Evolutionary conservation across 2,888 invertebrate species (phyloP).

Genomic region (Tipula helvola): DNA sequence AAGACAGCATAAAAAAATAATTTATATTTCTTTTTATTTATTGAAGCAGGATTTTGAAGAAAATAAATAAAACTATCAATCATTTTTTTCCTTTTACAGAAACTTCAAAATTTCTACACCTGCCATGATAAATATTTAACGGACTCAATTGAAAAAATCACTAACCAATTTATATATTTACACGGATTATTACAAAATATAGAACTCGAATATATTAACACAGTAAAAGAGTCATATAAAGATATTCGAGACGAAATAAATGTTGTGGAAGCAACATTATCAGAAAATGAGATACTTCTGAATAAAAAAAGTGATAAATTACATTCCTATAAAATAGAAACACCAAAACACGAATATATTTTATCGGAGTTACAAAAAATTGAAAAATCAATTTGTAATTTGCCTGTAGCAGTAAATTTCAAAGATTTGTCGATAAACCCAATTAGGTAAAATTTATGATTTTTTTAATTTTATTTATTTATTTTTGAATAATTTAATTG

Average conservation of each 20-base stretch:
- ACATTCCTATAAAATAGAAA: background rate
- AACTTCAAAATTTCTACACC: constrained; percentile 23
- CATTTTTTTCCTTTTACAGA: constrained; percentile 20
- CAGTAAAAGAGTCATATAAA: background rate
- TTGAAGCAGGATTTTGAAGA: too few species aligned
- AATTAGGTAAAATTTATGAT: constrained; percentile 13
- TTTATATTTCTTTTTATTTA: too few species aligned
- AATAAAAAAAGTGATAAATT: background rate
- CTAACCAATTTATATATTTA: constrained; percentile 24
- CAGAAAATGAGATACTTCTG: constrained; percentile 21
- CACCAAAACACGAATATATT: background rate
- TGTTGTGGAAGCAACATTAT: constrained; percentile 17
- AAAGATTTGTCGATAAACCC: constrained; percentile 7
- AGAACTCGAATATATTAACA: constrained; percentile 19
- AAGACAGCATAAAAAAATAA: too few species aligned
- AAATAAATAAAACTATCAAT: too few species aligned
- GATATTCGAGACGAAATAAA: background rate
- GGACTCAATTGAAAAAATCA: constrained; percentile 23
- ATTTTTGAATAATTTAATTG: background rate
- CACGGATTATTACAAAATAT: constrained; percentile 28
- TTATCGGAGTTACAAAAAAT: background rate
- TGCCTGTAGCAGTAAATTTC: background rate
- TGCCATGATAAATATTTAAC: constrained; percentile 24
- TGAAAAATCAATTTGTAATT: background rate
- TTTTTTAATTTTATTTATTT: background rate